These are phyloP conservation scores for Acanthosepion pharaonis DNA, from an alignment of 2,888 invertebrate species.

Conservation along the genomic window DNA sequence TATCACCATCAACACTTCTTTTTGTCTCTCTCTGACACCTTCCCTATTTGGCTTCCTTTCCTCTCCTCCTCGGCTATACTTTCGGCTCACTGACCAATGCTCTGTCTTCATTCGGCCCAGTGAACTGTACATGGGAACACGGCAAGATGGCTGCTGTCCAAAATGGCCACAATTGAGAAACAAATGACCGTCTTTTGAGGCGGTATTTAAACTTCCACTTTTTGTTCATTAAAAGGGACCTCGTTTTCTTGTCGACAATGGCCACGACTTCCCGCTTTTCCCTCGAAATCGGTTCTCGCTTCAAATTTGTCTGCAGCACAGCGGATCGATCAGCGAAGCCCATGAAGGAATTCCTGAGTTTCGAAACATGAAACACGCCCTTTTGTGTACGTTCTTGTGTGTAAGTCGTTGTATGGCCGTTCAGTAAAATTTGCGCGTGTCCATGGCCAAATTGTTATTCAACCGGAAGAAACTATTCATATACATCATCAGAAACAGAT, in stretches of 20 bases:
- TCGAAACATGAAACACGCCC: neutral
- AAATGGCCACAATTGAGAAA: slow-evolving; percentile 20
- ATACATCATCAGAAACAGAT: neutral
- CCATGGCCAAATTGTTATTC: neutral
- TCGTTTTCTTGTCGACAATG: neutral
- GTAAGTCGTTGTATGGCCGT: neutral
- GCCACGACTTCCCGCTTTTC: neutral
- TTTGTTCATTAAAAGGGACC: neutral
- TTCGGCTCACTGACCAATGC: slow-evolving; percentile 33
- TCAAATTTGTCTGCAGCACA: neutral
- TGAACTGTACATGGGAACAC: slow-evolving; percentile 16
- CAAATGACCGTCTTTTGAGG: neutral
- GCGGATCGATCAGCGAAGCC: neutral
- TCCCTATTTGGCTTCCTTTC: neutral
- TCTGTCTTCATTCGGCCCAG: neutral
- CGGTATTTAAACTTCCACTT: neutral
- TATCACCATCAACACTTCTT: neutral
- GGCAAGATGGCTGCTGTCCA: neutral
- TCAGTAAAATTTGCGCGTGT: neutral
- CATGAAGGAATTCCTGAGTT: neutral
- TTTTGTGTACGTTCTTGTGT: neutral
- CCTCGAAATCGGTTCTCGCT: neutral
- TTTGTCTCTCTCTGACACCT: neutral
- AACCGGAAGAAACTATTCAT: neutral
- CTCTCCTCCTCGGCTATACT: neutral